Evolutionary conservation across 2,888 invertebrate genomes (phyloP).

Genomic region (Cyclophora albipunctata): DNA sequence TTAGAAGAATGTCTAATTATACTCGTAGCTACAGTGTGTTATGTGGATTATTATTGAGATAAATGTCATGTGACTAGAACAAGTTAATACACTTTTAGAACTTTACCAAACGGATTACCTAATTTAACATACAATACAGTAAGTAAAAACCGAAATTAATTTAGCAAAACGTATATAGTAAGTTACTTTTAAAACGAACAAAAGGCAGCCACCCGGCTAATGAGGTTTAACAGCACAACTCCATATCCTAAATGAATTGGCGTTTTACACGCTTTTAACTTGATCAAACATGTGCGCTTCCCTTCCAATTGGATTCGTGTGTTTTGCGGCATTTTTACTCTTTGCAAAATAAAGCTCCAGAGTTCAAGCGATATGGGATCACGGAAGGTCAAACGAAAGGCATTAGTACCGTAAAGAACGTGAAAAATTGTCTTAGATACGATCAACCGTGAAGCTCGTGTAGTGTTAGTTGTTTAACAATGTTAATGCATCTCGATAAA

Average conservation of each 20-base stretch:
- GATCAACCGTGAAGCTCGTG: no score
- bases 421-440: slow-evolving; percentile 10
- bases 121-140: no score
- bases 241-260: slow-evolving; percentile 20
- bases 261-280: slow-evolving; percentile 30
- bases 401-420: slow-evolving; percentile 9
- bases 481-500: no score
- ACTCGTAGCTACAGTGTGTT: no score
- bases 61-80: no score
- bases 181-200: not conserved
- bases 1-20: no score
- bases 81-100: no score
- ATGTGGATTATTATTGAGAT: no score
- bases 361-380: slow-evolving; percentile 9
- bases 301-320: slow-evolving; percentile 12
- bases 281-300: slow-evolving; percentile 34
- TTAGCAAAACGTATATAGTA: no score
- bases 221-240: slow-evolving; percentile 14
- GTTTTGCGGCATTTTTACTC: slow-evolving; percentile 14
- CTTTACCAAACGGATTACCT: no score
- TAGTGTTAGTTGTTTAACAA: no score
- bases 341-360: slow-evolving; percentile 5
- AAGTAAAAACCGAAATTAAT: no score
- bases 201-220: slow-evolving; percentile 5
- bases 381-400: slow-evolving; percentile 13